Base-by-base conservation (phyloP, 1,140 invertebrate species). In the Chionoecetes opilio region DNA sequence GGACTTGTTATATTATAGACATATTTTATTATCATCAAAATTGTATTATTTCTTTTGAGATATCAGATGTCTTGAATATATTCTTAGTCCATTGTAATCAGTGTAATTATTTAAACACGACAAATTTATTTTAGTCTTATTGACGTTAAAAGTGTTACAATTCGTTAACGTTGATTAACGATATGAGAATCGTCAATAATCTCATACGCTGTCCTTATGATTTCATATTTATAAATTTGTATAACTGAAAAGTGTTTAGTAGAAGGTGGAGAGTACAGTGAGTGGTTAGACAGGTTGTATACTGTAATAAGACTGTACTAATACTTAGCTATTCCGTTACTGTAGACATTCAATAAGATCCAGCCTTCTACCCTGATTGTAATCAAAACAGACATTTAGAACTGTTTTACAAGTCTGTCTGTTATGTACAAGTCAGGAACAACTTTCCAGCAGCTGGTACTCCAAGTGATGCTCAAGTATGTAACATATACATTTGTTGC, bases 391-490 rank as follows among this genome's bases (percentile, higher is more conserved):
- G 84, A 85, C 34, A 85, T 82, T 92, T 32, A 82, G 86, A 85
- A 87, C 37, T 93, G 91, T 82, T 85, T 87, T 93, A 53, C 32
- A 93, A 87, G n/a, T 63, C 82, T 93, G 26, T 87, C 29, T 63
- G 53, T 63, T 93, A 29, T 87, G 29, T 38, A 29, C 53, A 84
- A 93, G 91, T 93, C 82, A 84, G 92, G 38, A 93, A 93, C 38
- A 93, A 93, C 82, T 93, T 87, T 93, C 92, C 92, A 93, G 82
- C 82, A 93, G 84, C 82, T 85, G 38, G 82, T 87, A 87, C 92
- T 93, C 82, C 82, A 93, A 93, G 38, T 93, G 84, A 93, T 93
- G 92, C 92, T 93, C 92, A 93, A 93, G 32, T 93, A 53, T 86
- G 41, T 85, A 93, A 93, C 34, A 63, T 91, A 63, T 91, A 90